Evolutionary conservation across 2,797 vertebrate species (phyloP).

Genomic region (Hyperoplus lanceolatus): DNA sequence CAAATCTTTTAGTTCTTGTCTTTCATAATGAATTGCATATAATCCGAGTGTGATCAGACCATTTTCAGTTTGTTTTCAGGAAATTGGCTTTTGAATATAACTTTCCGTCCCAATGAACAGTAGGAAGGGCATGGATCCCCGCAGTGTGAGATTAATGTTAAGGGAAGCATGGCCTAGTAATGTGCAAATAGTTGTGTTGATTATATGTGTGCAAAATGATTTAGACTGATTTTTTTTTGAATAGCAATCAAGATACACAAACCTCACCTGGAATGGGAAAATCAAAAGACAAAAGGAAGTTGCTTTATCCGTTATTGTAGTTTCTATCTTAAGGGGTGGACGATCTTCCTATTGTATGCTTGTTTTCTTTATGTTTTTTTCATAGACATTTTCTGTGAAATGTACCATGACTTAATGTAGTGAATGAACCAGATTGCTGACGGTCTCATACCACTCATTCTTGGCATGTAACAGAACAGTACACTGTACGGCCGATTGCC

Average conservation of each 20-base stretch:
- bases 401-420: constrained; percentile 25
- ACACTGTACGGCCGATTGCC: constrained; percentile 45
- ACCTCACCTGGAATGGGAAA: not conserved
- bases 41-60: no score
- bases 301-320: not conserved
- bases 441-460: constrained; percentile 31
- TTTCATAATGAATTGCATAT: no score
- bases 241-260: not conserved
- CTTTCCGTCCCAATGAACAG: no score
- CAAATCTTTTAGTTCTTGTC: no score
- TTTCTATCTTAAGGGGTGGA: not conserved
- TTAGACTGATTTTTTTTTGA: not conserved
- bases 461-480: constrained; percentile 45
- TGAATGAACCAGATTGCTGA: constrained; percentile 30
- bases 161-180: not conserved
- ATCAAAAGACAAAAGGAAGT: not conserved
- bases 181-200: not conserved
- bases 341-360: no score
- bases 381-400: not conserved
- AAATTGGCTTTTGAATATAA: no score
- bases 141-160: not conserved
- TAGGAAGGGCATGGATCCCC: not conserved
- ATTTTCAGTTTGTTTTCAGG: no score
- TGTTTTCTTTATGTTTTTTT: not conserved
- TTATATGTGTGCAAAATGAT: not conserved